Conservation (phyloP, 2,888 invertebrate species). For the Spodoptera littoralis region DNA sequence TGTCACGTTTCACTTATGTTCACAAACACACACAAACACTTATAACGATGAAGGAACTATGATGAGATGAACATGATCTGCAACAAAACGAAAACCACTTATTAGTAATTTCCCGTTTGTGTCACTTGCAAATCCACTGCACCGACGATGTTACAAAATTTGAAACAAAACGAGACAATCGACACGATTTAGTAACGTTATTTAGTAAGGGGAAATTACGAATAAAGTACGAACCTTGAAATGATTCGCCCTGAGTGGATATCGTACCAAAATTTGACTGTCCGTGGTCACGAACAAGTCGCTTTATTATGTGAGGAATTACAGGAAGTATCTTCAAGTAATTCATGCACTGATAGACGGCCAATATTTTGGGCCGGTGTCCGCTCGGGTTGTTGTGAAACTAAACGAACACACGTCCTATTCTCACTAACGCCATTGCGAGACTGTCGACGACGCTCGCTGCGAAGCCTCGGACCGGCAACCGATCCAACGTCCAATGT, state of each 20-base stretch:
- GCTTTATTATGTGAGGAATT: slow-evolving; percentile 79
- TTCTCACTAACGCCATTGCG: slow-evolving; percentile 87
- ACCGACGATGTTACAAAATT: slow-evolving; percentile 77
- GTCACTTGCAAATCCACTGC: slow-evolving; percentile 67
- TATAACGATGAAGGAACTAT: slow-evolving; percentile 84
- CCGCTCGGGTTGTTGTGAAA: slow-evolving; percentile 86
- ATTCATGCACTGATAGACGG: slow-evolving; percentile 86
- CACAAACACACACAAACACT: slow-evolving; percentile 85
- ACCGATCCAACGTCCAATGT: slow-evolving; percentile 88
- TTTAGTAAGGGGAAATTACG: slow-evolving; percentile 86
- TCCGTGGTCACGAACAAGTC: slow-evolving; percentile 82
- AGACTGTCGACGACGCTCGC: slow-evolving; percentile 81
- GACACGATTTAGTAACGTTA: slow-evolving; percentile 75
- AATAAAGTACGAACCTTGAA: slow-evolving; percentile 88
- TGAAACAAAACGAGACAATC: slow-evolving; percentile 69
- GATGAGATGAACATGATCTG: slow-evolving; percentile 89
- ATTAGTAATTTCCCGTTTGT: slow-evolving; percentile 67
- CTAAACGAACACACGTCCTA: slow-evolving; percentile 86
- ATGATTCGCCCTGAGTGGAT: slow-evolving; percentile 88
- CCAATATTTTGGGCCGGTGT: slow-evolving; percentile 90
- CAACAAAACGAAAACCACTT: slow-evolving; percentile 76
- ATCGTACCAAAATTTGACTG: slow-evolving; percentile 89
- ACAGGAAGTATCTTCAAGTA: slow-evolving; percentile 83
- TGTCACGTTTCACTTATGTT: slow-evolving; percentile 80
- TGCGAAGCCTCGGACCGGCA: slow-evolving; percentile 83